phyloP scores from a whole-genome alignment of 2,113 vertebrate species.

The Dipodomys stephensi region DNA sequence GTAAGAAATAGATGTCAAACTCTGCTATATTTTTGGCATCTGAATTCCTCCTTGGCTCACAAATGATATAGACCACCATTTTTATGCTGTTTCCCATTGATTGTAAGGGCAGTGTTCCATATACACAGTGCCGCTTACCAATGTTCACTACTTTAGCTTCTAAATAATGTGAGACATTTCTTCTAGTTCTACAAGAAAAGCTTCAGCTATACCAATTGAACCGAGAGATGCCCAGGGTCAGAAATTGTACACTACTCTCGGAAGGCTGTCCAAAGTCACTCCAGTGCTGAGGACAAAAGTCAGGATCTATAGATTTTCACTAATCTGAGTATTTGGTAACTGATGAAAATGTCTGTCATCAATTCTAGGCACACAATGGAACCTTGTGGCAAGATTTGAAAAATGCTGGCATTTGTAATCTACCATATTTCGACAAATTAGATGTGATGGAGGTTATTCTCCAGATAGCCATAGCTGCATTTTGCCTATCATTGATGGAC shows the following conservation, averaged over 20 bases:
- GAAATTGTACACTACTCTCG: background rate
- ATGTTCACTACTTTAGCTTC: background rate
- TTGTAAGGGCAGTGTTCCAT: background rate
- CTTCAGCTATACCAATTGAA: background rate
- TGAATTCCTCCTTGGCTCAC: background rate
- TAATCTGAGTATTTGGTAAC: background rate
- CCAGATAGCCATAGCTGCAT: background rate
- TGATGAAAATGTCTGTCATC: background rate
- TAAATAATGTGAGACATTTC: background rate
- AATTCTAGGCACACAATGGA: background rate
- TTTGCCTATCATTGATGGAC: background rate
- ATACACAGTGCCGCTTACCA: background rate
- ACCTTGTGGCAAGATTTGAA: background rate
- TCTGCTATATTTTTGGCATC: background rate
- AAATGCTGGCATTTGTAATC: background rate
- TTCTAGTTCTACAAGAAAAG: background rate
- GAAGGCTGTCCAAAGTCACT: background rate
- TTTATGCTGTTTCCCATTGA: background rate
- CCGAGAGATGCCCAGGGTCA: background rate
- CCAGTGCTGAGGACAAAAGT: background rate
- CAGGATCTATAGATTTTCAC: background rate
- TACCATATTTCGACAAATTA: background rate
- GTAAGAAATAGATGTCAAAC: background rate
- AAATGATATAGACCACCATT: background rate
- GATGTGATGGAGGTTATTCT: background rate